Evolutionary conservation across 2,797 vertebrate genomes (phyloP), one percentile per base, ranked within the genome.

Genomic region (Pelobates cultripes): DNA sequence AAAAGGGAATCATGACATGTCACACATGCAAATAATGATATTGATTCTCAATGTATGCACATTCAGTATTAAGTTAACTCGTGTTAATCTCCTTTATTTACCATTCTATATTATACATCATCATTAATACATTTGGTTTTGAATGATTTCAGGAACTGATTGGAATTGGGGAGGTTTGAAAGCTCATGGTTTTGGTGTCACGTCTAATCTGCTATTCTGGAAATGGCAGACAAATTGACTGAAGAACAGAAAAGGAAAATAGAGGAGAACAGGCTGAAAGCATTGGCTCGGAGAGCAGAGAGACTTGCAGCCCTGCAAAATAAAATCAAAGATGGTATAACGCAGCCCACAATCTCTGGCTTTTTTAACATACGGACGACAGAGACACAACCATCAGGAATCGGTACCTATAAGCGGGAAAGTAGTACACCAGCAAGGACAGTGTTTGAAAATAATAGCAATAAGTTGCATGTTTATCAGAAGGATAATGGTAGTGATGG

Each of bases 261-360:
- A 2, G 97, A 98, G 84, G 97, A 97, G 86, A 99, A 99, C 88
- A 92, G 96, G 43, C 94, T 86, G 77, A 95, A 86, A 70, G 98
- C 98, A 78, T 88, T 99, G 85, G 96, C 96, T 43, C 93, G 94
- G 80, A 95, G 98, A 92, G 97, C 98, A 3, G 94, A 97, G 86
- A 95, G 95, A 89, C 91, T 95, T 68, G 94, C 92, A 73, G 92
- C 92, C 80, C 90, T 90, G 42, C 83, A 63, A 6, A 85, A 79
- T 43, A 84, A 84, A 7, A 85, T 84, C 71, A 43, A 43, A 43
- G 40, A 44, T n/a, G 47, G 10, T 5, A 51, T 51, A 10, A 10
- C 47, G 5, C 17, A 6, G 6, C 7, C 77, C 64, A 42, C 77
- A 4, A 51, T 15, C 55, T 12, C 28, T 40, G n/a, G 53, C 10